Conservation (phyloP, 2,113 vertebrate genomes). For the Tetrax tetrax region DNA sequence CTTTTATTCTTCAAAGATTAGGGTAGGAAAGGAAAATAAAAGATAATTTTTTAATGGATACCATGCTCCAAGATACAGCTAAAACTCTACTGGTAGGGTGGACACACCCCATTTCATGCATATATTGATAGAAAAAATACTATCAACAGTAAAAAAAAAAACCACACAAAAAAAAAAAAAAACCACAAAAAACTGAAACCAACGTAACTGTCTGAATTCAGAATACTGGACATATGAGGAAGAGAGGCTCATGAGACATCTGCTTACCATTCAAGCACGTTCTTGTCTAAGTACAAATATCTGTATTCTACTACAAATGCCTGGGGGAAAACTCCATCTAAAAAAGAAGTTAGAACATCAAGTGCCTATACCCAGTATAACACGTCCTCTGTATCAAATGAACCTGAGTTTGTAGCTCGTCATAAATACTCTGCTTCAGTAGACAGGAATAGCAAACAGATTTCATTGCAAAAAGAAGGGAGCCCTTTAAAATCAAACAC, state of each 20-base stretch:
- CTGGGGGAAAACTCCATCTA: background rate
- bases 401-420: background rate
- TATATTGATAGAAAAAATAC: background rate
- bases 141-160: background rate
- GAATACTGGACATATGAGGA: background rate
- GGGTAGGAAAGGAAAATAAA: background rate
- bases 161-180: background rate
- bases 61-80: background rate
- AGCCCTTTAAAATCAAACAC: background rate
- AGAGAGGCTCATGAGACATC: background rate
- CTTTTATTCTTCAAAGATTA: background rate
- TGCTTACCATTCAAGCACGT: background rate
- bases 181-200: background rate
- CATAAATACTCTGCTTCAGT: background rate
- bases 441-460: background rate
- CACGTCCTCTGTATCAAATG: background rate
- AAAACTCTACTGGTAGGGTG: background rate
- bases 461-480: background rate
- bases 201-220: background rate
- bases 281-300: background rate
- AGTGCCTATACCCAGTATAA: background rate
- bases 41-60: background rate
- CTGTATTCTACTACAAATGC: background rate
- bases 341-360: background rate
- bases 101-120: background rate